phyloP scores from a whole-genome alignment of 2,797 vertebrate species.

The Knipowitschia caucasica region DNA sequence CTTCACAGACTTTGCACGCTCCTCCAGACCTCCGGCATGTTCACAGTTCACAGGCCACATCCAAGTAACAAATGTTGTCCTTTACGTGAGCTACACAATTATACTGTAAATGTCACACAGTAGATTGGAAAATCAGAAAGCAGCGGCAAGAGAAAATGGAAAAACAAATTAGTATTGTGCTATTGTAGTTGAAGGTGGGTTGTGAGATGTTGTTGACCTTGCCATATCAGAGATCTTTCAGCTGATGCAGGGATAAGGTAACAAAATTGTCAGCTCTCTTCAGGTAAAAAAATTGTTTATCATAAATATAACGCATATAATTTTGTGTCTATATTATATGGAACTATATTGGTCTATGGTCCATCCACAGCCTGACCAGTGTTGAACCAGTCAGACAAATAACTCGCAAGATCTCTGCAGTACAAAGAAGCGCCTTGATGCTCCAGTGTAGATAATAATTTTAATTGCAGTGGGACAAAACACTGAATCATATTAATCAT shows the following conservation, averaged over 20 bases:
- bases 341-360: too few species aligned
- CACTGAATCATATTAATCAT: too few species aligned
- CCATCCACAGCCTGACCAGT: too few species aligned
- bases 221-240: too few species aligned
- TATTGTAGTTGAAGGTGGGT: background rate
- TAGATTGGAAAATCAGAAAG: background rate
- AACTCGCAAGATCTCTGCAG: too few species aligned
- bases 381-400: too few species aligned
- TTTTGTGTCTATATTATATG: too few species aligned
- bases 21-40: constrained; percentile 11
- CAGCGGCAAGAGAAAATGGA: background rate
- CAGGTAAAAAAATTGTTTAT: too few species aligned
- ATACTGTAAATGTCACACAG: background rate
- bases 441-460: too few species aligned
- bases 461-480: too few species aligned
- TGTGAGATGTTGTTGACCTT: background rate
- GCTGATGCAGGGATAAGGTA: background rate
- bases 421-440: too few species aligned
- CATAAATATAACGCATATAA: too few species aligned
- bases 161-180: background rate
- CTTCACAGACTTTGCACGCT: constrained; percentile 32
- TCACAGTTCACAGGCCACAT: constrained; percentile 17
- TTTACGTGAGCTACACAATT: background rate
- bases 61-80: background rate
- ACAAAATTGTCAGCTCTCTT: background rate